phyloP scores from a whole-genome alignment of 2,113 vertebrate species.

The Chloroceryle aenea region DNA sequence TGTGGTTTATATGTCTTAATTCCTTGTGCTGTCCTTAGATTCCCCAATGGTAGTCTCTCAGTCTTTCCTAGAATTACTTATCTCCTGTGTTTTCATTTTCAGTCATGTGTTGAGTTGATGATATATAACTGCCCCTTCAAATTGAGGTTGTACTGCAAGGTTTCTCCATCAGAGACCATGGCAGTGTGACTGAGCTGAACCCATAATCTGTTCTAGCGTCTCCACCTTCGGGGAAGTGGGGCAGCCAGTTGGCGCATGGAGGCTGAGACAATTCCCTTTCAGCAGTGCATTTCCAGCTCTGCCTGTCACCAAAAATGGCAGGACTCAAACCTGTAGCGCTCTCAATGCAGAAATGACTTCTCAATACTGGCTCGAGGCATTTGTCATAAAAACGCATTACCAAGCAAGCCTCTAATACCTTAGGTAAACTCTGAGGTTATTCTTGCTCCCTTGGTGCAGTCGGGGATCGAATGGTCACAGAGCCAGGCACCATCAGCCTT shows the following conservation, averaged over 20 bases:
- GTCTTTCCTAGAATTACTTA: not conserved
- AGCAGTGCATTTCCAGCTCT: not conserved
- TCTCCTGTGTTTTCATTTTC: not conserved
- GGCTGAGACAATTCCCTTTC: not conserved
- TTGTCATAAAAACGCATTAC: not conserved
- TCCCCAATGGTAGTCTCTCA: not conserved
- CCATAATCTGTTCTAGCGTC: slow-evolving; percentile 8
- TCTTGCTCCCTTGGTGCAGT: not conserved
- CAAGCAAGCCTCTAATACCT: not conserved
- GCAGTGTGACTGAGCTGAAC: slow-evolving; percentile 45
- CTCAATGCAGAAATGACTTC: not conserved
- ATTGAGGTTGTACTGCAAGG: not conserved
- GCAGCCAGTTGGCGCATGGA: not conserved
- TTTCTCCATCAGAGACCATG: not conserved
- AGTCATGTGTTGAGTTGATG: not conserved
- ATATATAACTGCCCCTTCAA: slow-evolving; percentile 4
- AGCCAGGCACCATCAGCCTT: not conserved
- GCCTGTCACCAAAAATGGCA: not conserved
- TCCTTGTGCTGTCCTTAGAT: not conserved
- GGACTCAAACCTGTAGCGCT: not conserved
- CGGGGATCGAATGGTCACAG: not conserved
- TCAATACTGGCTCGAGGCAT: not conserved
- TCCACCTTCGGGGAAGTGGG: not conserved
- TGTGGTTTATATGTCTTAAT: not conserved
- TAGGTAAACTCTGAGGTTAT: not conserved